These are phyloP conservation scores for Herminia tarsipennalis DNA, from an alignment of 2,888 invertebrate genomes.

Conservation along the genomic window DNA sequence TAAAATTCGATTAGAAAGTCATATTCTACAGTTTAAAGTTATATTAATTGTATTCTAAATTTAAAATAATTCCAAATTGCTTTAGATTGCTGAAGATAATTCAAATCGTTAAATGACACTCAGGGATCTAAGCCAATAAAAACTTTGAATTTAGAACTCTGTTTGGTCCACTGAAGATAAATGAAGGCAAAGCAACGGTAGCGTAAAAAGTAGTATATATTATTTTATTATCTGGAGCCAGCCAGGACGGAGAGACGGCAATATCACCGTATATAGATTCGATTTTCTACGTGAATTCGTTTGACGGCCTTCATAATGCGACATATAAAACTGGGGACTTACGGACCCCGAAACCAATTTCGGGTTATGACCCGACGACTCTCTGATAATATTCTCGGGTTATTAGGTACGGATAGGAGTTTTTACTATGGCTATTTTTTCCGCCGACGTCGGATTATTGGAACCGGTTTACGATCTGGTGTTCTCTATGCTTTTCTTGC, in stretches of 20 bases:
- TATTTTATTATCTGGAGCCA: slow-evolving; percentile 84
- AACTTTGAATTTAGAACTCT: too few species aligned
- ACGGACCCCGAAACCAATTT: slow-evolving; percentile 87
- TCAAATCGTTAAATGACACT: too few species aligned
- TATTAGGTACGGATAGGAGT: slow-evolving; percentile 86
- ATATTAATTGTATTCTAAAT: too few species aligned
- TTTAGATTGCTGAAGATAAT: too few species aligned
- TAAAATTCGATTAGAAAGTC: too few species aligned
- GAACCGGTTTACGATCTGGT: slow-evolving; percentile 75
- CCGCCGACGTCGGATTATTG: slow-evolving; percentile 82
- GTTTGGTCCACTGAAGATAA: too few species aligned
- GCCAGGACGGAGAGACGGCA: slow-evolving; percentile 77
- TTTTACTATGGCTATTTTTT: slow-evolving; percentile 86
- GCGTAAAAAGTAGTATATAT: slow-evolving; percentile 82
- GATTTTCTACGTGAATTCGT: slow-evolving; percentile 87
- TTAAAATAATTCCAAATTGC: too few species aligned
- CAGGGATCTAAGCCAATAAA: too few species aligned
- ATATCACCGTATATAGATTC: slow-evolving; percentile 86
- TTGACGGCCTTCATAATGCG: slow-evolving; percentile 87
- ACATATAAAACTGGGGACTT: slow-evolving; percentile 86
- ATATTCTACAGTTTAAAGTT: too few species aligned
- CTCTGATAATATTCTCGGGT: slow-evolving; percentile 86
- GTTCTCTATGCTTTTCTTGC: slow-evolving; percentile 57
- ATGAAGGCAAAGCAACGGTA: slow-evolving; percentile 51
- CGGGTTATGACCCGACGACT: slow-evolving; percentile 86